Conservation (phyloP, 2,797 vertebrate species). For the Xyrichtys novacula region DNA sequence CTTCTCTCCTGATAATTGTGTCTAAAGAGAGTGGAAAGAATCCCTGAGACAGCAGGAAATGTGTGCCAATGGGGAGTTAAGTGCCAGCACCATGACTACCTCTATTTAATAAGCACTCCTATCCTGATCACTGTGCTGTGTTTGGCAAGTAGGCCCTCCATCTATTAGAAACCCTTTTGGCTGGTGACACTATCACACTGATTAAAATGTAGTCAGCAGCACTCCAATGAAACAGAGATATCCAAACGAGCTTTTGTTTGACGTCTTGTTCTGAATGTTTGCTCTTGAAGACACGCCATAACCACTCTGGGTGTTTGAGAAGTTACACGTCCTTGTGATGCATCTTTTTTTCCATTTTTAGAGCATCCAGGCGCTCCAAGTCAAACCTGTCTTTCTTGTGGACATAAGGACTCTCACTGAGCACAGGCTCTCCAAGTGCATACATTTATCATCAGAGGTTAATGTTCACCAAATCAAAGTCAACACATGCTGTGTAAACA, state of each 20-base stretch:
- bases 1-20: conserved; percentile 79
- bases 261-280: conserved; percentile 31
- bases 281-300: conserved; percentile 38
- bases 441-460: conserved; percentile 64
- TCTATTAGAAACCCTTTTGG: conserved; percentile 67
- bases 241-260: conserved; percentile 37
- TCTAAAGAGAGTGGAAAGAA: conserved; percentile 82
- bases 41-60: conserved; percentile 81
- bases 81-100: conserved; percentile 70
- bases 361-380: conserved; percentile 7
- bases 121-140: conserved; percentile 71
- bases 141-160: conserved; percentile 67
- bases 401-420: conserved; percentile 35
- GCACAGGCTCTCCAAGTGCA: conserved; percentile 27
- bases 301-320: conserved; percentile 17
- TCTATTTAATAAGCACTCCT: conserved; percentile 74
- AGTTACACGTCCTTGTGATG: conserved; percentile 31
- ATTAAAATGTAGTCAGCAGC: conserved; percentile 56
- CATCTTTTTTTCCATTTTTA: conserved; percentile 35
- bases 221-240: conserved; percentile 56
- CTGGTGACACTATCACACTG: conserved; percentile 61
- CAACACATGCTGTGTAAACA: conserved; percentile 73
- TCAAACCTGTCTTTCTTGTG: conserved; percentile 49
- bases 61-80: conserved; percentile 75
- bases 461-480: conserved; percentile 70